A percentile compares a stretch with the other conserved stretches of the same genome.
Evolutionary conservation across 2,113 vertebrate species (phyloP).

Genomic region (Gallinago paraguaiae): DNA sequence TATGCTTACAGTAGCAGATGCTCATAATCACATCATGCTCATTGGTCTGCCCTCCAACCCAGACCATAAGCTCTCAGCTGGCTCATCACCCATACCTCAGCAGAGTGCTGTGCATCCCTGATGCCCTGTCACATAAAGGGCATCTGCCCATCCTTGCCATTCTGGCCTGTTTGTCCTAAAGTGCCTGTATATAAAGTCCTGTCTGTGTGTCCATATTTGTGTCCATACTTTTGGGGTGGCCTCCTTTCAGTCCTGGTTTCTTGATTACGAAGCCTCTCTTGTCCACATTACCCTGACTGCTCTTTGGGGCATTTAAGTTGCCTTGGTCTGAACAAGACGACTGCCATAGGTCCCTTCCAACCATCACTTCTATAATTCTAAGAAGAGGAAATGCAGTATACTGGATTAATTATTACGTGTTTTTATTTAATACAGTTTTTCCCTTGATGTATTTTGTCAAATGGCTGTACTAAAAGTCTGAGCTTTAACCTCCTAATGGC

Average conservation of each 20-base stretch:
- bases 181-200: not conserved
- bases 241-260: not conserved
- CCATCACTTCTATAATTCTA: not conserved
- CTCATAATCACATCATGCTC: not conserved
- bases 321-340: not conserved
- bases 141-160: not conserved
- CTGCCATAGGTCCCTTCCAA: not conserved
- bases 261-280: not conserved
- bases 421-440: not conserved
- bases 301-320: not conserved
- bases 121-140: not conserved
- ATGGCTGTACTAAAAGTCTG: not conserved
- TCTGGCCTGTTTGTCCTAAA: not conserved
- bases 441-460: not conserved
- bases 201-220: not conserved
- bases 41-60: not conserved
- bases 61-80: not conserved
- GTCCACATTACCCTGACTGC: not conserved
- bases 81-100: accelerated
- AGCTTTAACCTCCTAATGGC: not conserved
- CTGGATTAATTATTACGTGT: not conserved
- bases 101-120: not conserved
- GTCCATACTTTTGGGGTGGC: not conserved
- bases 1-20: not conserved
- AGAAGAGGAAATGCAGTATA: not conserved